Evolutionary conservation across 2,888 invertebrate genomes (phyloP).

Genomic region (Drosophila tanythrix): DNA sequence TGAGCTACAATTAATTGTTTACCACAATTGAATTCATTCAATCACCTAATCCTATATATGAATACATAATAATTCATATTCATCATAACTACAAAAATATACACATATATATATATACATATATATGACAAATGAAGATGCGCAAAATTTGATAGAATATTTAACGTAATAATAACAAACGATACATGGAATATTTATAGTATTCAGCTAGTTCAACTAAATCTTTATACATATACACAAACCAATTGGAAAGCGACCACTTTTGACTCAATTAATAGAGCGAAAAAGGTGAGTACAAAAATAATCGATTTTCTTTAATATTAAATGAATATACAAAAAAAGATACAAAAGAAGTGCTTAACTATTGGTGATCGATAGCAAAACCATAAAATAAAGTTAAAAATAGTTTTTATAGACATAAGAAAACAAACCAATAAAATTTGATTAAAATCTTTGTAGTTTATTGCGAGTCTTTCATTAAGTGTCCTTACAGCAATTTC

Average conservation of each 20-base stretch:
- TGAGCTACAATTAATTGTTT: constrained; percentile 56
- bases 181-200: constrained; percentile 65
- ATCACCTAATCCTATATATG: constrained; percentile 46
- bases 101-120: background rate
- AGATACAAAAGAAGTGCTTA: background rate
- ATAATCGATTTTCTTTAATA: background rate
- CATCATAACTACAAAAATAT: constrained; percentile 26
- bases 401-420: background rate
- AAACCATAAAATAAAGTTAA: background rate
- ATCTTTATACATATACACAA: constrained; percentile 52
- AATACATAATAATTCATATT: constrained; percentile 43
- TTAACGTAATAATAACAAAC: constrained; percentile 38
- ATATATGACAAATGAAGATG: constrained; percentile 25
- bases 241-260: constrained; percentile 53
- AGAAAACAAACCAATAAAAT: background rate
- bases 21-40: constrained; percentile 43
- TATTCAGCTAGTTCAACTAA: constrained; percentile 61
- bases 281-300: constrained; percentile 37
- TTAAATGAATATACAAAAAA: background rate
- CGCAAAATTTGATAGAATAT: constrained; percentile 61
- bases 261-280: constrained; percentile 23
- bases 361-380: background rate
- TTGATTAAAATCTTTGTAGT: background rate
- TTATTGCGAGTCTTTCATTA: background rate
- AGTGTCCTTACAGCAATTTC: background rate